phyloP scores from a whole-genome alignment of 1,140 invertebrate species.

The Drosophila setifemur region DNA sequence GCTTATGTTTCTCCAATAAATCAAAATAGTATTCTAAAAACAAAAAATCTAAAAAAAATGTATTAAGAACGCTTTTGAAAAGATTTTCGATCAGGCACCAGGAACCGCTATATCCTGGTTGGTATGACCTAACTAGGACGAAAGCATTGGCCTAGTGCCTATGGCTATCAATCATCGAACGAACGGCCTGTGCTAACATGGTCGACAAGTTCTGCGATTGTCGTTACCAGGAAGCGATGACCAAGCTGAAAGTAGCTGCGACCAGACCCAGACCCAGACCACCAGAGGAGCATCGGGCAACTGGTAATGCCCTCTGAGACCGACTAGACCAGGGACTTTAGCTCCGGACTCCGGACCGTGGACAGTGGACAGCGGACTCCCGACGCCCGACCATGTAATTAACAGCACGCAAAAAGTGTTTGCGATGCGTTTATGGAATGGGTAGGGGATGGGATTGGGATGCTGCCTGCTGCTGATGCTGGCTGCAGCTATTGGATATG shows the following conservation, averaged over 20 bases:
- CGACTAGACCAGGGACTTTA: slow-evolving; percentile 50
- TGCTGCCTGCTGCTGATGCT: too few relatives aligned
- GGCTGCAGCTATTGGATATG: slow-evolving; percentile 32
- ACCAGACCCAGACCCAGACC: too few relatives aligned
- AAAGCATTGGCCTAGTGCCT: slow-evolving; percentile 41
- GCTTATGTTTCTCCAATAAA: too few relatives aligned
- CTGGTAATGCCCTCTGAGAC: slow-evolving; percentile 67
- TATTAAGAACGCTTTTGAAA: not conserved
- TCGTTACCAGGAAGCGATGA: slow-evolving; percentile 75
- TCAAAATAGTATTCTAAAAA: too few relatives aligned
- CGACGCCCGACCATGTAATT: slow-evolving; percentile 67
- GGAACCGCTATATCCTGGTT: not conserved
- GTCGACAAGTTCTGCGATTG: slow-evolving; percentile 66
- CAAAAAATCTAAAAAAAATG: too few relatives aligned
- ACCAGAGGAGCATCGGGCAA: slow-evolving; percentile 55
- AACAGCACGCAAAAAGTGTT: slow-evolving; percentile 80
- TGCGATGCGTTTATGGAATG: slow-evolving; percentile 68
- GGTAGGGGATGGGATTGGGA: slow-evolving; percentile 6
- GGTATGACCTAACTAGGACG: not conserved
- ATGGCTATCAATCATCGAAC: slow-evolving; percentile 70
- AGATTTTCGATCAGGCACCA: not conserved
- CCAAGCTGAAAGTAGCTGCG: slow-evolving; percentile 53
- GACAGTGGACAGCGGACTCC: not conserved
- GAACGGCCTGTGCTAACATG: slow-evolving; percentile 63
- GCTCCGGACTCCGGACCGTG: too few relatives aligned